A percentile compares a stretch with the other conserved stretches of the same genome.
Evolutionary conservation across 2,888 invertebrate genomes (phyloP).

Genomic region (Epicampocera succincta): DNA sequence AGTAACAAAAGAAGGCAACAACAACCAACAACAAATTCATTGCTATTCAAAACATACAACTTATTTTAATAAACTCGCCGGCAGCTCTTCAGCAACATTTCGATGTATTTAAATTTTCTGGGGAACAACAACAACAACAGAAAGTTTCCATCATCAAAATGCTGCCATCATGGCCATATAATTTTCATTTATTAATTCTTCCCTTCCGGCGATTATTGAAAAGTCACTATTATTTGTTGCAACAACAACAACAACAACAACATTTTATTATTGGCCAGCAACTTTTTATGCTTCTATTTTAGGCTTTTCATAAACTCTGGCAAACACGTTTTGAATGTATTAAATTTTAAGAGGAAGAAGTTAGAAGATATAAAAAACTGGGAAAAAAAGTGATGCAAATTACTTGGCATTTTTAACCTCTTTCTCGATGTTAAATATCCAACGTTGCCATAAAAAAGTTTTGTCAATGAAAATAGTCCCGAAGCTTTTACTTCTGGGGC

Average conservation of each 20-base stretch:
- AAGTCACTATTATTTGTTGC: slow-evolving; percentile 39
- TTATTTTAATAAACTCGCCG: background rate
- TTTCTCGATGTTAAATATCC: no score
- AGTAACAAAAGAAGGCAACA: no score
- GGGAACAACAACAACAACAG: background rate
- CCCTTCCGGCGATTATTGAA: slow-evolving; percentile 59
- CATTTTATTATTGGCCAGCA: background rate
- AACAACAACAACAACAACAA: slow-evolving; percentile 15
- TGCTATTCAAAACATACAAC: no score
- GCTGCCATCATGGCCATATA: background rate
- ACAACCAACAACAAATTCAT: no score
- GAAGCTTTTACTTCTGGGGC: no score
- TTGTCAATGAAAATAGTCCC: no score
- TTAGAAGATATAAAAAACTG: slow-evolving; percentile 8
- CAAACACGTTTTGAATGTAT: slow-evolving; percentile 55
- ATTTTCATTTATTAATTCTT: slow-evolving; percentile 57
- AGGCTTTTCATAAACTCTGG: slow-evolving; percentile 28
- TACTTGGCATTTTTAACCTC: no score
- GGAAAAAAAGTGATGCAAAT: slow-evolving; percentile 8
- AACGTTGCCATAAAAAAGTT: no score
- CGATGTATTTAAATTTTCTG: slow-evolving; percentile 22
- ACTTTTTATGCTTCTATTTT: slow-evolving; percentile 16
- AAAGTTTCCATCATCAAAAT: background rate
- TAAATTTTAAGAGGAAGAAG: slow-evolving; percentile 3
- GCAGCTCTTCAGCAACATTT: background rate